Conservation (phyloP, 2,888 invertebrate species). For the Campoletis raptor region DNA sequence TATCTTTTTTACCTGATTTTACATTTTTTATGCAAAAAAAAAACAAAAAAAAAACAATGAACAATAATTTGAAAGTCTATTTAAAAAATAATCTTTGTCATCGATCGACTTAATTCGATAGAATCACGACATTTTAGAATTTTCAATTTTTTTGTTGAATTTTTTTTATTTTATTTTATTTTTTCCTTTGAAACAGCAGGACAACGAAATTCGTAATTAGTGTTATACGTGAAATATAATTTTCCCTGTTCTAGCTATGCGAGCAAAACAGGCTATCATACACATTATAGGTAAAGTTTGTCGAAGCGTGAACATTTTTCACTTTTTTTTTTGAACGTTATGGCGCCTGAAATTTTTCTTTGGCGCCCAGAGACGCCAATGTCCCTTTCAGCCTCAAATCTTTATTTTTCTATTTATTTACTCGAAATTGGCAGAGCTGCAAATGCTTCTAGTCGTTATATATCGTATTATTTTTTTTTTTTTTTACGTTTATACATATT, state of each 20-base stretch:
- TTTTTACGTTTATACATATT: constrained; percentile 5
- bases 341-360: constrained; percentile 1
- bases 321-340: constrained; percentile 64
- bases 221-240: constrained; percentile 71
- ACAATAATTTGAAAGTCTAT: not conserved
- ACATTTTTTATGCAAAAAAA: too few species aligned
- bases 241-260: constrained; percentile 84
- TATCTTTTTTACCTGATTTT: not conserved
- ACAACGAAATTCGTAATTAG: constrained; percentile 37
- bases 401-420: constrained; percentile 56
- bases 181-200: not conserved
- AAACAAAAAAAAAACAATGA: not conserved
- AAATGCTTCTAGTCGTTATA: constrained; percentile 53
- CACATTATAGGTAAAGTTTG: constrained; percentile 84
- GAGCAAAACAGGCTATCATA: constrained; percentile 84
- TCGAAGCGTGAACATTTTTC: constrained; percentile 75
- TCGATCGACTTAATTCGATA: not conserved
- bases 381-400: constrained; percentile 56
- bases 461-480: constrained; percentile 14
- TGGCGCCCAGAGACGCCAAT: not conserved
- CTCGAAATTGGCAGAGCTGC: constrained; percentile 47
- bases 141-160: not conserved
- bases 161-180: not conserved
- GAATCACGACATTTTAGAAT: not conserved
- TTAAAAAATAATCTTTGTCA: not conserved